Evolutionary conservation across 1,140 invertebrate genomes (phyloP), one percentile per base, ranked within the genome.

Genomic region (Drosophila navojoa): DNA sequence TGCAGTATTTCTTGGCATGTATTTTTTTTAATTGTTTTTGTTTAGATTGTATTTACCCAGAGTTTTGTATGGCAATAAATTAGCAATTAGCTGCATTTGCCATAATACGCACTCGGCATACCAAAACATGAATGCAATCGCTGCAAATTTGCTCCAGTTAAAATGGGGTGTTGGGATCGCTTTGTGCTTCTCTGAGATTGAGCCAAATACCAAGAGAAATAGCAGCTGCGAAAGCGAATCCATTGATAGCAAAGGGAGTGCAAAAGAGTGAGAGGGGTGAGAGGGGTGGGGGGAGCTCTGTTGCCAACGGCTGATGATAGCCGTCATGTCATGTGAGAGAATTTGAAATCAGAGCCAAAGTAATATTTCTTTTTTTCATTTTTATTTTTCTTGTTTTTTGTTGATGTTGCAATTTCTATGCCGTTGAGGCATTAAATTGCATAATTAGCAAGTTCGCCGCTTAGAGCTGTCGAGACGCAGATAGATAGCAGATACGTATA

Each of bases 391-490:
- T 19, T 19, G 19, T 19, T 42, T 64, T 49, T 73, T 49, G 69
- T 22, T 59, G n/a, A 72, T 61, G 62, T 62, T 70, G 78, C 64
- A 73, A 74, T 64, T 81, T 71, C 57, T 75, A 45, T 52, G 57
- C 35, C 64, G 64, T 73, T 63, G 69, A 64, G 69, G 60, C 70
- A 63, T 82, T 77, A 77, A 78, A 78, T 82, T 82, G 79, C 79
- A 82, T 82, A 82, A 82, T 82, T 82, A 82, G 79, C 79, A 82
- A 77, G 62, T 78, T 78, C 49, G 25, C 70, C 50, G 16, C 11
- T 45, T 35, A 35, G 61, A 55, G 44, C 50, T 53, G 16, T 45
- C 13, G 66, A 38, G 40, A 35, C 10, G 9, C 35, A 22, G 16
- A 42, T 61, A 55, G 53, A 38, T 40, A n/a, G n/a, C n/a, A n/a